Evolutionary conservation across 2,888 invertebrate genomes (phyloP), one percentile per base, ranked within the genome.

Genomic region (Poecilus cupreus): DNA sequence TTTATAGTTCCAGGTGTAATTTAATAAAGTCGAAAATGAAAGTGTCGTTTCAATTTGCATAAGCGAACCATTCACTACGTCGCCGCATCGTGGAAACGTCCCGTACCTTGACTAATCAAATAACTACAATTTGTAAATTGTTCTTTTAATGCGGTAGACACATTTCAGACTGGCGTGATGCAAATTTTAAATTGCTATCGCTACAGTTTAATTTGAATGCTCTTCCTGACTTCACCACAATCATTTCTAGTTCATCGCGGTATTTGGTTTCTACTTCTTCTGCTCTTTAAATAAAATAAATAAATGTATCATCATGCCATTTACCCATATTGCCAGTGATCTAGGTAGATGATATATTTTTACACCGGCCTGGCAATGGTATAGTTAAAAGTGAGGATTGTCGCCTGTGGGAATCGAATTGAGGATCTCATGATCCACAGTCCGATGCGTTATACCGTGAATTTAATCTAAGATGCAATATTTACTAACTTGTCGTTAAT

Each of bases 121-220:
- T 72, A 60, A 60, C 60, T 43, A 72, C 72, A 75, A 51, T 75
- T 75, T 49, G 74, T 75, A 75, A 75, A 51, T 75, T 75, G 49
- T 51, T 75, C 74, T 26, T 26, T 49, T 68, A 68, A 68, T 68
- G 39, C 39, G n/a, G 39, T 6, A 68, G 64, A 18, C 39, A 68
- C 68, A 5, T 68, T 37, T 32, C 8, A 32, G 32, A n/a, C 32
- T 32, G 4, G 11, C 22, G 37, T 6, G 68, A 54, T 60, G 60
- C 26, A 60, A 60, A 60, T 43, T 43, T 43, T 43, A 43, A 13
- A 13, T 43, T 26, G 60, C n/a, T 32, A 26, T 22, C 26, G 26
- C 43, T 43, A 43, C 13, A 43, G n/a, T n/a, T n/a, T 43, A n/a
- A 8, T 43, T 11, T 43, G 3, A 43, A 43, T 18, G 5, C 54